Base-by-base conservation (phyloP, 2,888 invertebrate genomes). In the Polylopha cassiicola region DNA sequence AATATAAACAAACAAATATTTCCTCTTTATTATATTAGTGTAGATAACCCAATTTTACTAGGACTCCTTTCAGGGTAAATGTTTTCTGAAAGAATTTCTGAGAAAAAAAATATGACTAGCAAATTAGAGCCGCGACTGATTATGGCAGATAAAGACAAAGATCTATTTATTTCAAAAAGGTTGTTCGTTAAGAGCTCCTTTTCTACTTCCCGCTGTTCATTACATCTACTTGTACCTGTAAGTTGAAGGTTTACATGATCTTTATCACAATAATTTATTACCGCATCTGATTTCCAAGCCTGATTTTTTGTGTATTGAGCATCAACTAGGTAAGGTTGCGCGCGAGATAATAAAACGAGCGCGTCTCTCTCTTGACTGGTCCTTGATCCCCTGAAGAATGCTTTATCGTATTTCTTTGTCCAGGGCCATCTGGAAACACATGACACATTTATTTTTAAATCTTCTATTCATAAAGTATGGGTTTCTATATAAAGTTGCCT, bases 241-340 rank as follows among this genome's bases (percentile, higher is more conserved):
- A 6, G 4, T 3, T 13, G 11, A 23, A n/a, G n/a, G 4, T 6
- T 8, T 23, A 23, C n/a, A 4, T 6, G 4, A 8, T 5, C 9
- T 4, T 7, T 13, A 18, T 11, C 17, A 5, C 2, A 5, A 8
- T 8, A 24, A 14, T 18, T 5, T 42, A 62, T 68, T 82, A 93
- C 95, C 57, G 88, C 90, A 48, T 93, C 92, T 3, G 97, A 97
- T 78, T 95, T 98, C 98, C 98, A 99, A 0, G 98, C 98, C 82
- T 99, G 99, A 77, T 99, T 99, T 78, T 97, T 98, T 0, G 98
- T 99, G 67, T 98, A 99, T 50, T 92, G 90, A 1, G 98, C 98
- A 85, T 98, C 95, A 1, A 94, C 92, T 10, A 98, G 75, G 2
- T 93, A 86, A 1, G 95, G 92, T 13, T 87, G 69, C 37, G 87